These are phyloP conservation scores for Sebastes baramenuke DNA, from an alignment of 2,797 vertebrate genomes.

Conservation along the genomic window DNA sequence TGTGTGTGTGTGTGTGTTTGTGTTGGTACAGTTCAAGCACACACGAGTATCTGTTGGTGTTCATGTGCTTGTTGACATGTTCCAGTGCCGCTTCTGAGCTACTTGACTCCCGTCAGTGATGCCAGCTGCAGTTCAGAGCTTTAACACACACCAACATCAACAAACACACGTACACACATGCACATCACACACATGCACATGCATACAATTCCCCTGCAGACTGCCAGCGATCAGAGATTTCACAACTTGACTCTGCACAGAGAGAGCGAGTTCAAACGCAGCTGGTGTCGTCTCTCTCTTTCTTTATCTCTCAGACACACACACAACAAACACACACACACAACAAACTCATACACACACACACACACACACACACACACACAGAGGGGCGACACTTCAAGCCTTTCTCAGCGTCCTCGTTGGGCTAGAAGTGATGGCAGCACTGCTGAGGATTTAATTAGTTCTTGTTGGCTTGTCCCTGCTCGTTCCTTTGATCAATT, in stretches of 20 bases:
- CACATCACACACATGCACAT: not conserved
- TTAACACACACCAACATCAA: not conserved
- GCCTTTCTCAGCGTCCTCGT: conserved; percentile 6
- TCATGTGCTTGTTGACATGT: conserved; percentile 24
- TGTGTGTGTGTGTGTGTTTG: not conserved
- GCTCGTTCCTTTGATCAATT: conserved; percentile 50
- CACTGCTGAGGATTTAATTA: conserved; percentile 44
- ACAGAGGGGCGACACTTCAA: not conserved
- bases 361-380: not conserved
- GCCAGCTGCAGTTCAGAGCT: not conserved
- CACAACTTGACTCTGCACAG: not conserved
- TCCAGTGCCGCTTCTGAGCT: conserved; percentile 2
- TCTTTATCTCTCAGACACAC: not conserved
- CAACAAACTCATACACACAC: not conserved
- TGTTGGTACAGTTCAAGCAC: not conserved
- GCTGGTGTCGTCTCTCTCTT: not conserved
- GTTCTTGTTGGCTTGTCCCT: conserved; percentile 48
- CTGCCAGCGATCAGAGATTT: conserved; percentile 9
- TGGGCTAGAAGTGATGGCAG: conserved; percentile 41
- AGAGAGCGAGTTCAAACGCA: conserved; percentile 16
- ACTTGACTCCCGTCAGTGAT: conserved; percentile 1
- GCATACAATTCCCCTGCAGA: not conserved
- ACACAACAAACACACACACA: not conserved
- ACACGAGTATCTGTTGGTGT: conserved; percentile 13
- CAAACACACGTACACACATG: not conserved